A percentile compares a stretch with the other conserved stretches of the same genome.
phyloP scores from a whole-genome alignment of 2,113 vertebrate species.

The Heliornis fulica region DNA sequence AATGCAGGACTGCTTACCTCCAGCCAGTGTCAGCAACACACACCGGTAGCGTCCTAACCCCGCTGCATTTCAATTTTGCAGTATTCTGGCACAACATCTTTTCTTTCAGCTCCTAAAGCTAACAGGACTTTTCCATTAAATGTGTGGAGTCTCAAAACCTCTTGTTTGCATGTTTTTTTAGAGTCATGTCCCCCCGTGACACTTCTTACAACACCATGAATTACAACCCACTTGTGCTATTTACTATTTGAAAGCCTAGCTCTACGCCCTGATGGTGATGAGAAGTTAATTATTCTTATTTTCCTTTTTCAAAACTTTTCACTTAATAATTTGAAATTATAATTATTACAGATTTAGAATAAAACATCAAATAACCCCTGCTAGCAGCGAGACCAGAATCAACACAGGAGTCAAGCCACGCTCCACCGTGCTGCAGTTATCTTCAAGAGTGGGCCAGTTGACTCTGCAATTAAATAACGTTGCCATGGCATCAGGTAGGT shows the following conservation, averaged over 20 bases:
- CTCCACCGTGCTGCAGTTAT: neutral
- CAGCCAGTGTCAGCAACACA: neutral
- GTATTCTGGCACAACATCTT: neutral
- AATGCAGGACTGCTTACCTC: neutral
- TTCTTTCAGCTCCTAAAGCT: neutral
- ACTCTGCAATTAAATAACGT: neutral
- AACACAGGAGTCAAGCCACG: neutral
- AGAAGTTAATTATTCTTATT: constrained; percentile 7
- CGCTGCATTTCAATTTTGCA: neutral
- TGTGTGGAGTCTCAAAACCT: neutral
- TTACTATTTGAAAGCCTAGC: neutral
- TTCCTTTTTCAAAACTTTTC: neutral
- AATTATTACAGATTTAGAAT: neutral
- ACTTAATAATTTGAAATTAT: neutral
- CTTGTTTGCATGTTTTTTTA: neutral
- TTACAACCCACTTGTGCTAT: neutral
- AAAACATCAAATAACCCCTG: neutral
- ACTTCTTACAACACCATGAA: neutral
- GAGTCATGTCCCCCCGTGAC: neutral
- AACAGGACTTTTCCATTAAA: neutral
- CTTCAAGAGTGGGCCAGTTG: neutral
- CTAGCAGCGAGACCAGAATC: neutral
- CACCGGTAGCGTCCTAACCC: neutral
- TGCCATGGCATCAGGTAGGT: neutral
- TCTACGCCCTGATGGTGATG: neutral